Conservation (phyloP, 2,888 invertebrate species). For the Zelleria hepariella region DNA sequence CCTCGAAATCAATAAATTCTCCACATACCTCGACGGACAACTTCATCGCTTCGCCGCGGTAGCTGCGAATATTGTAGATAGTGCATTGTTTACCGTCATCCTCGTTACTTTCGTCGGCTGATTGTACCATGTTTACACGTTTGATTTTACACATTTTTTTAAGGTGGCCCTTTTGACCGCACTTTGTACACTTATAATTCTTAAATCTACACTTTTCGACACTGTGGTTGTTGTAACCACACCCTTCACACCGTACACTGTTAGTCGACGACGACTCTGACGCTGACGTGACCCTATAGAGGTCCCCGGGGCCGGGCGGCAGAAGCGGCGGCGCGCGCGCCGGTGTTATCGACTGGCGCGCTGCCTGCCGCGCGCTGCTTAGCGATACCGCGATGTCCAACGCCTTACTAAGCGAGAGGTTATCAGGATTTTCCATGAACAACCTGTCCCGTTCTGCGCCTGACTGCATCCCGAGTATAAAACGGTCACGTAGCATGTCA, state of each 20-base stretch:
- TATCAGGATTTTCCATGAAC: not conserved
- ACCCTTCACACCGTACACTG: not conserved
- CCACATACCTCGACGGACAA: not conserved
- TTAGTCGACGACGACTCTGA: not conserved
- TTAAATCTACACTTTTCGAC: not conserved
- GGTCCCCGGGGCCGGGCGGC: no score
- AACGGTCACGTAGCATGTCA: not conserved
- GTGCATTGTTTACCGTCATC: not conserved
- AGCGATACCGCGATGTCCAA: not conserved
- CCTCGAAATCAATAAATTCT: not conserved
- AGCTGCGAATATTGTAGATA: not conserved
- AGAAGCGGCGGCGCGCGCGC: not conserved
- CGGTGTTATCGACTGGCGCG: not conserved
- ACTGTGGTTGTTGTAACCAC: not conserved
- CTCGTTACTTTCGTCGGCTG: not conserved
- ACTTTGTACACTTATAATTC: not conserved
- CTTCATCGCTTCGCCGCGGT: not conserved
- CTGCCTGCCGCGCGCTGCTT: not conserved
- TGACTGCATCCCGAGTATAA: not conserved
- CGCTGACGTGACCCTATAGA: not conserved
- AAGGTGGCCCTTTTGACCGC: not conserved
- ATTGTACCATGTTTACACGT: not conserved
- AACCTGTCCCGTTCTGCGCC: not conserved
- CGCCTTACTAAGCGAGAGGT: conserved; percentile 1
- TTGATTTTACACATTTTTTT: not conserved